Base-by-base conservation (phyloP, 1,140 invertebrate genomes). In the Stenopsyche tienmushanensis region DNA sequence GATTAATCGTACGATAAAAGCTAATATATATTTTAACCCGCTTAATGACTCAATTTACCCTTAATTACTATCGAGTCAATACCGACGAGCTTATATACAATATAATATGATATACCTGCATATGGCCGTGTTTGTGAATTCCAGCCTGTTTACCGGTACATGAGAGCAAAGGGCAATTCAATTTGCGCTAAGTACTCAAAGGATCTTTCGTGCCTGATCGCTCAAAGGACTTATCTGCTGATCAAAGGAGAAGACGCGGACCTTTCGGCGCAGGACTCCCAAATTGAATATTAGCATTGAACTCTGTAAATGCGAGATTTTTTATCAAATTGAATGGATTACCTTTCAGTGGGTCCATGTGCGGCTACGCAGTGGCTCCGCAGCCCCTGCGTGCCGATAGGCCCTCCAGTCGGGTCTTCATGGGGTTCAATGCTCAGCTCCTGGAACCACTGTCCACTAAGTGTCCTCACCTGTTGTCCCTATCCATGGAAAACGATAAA, bases 341-440 rank as follows among this genome's bases (percentile, higher is more conserved):
- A 67, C 65, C 65, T 67, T 67, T 67, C 59, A 60, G 42, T 47
- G 59, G 49, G 65, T 67, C 65, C 65, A 67, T 67, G 65, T 62
- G 65, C 65, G 65, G 65, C 65, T 62, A 67, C 58, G 65, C 65
- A 60, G 64, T 60, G 64, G 58, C 58, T 34, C 20, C 49, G 44
- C 58, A 60, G 57, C 57, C 57, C 17, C 57, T 60, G 57, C 57
- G 57, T 39, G 57, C 57, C 57, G 21, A 20, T 23, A 24, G 42
- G 24, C 55, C 54, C 45, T 25, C 52, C 57, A 60, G 44, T 73
- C 74, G 73, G 70, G 71, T 72, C 74, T 75, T 73, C 57, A 60
- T 60, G 23, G 24, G 52, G 2, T 13, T 54, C 9, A 21, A n/a
- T n/a, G 17, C 54, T 29, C 39, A 29, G 18, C 54, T 18, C 39